Evolutionary conservation across 2,888 invertebrate genomes (phyloP).

Genomic region (Xanthorhoe designata): DNA sequence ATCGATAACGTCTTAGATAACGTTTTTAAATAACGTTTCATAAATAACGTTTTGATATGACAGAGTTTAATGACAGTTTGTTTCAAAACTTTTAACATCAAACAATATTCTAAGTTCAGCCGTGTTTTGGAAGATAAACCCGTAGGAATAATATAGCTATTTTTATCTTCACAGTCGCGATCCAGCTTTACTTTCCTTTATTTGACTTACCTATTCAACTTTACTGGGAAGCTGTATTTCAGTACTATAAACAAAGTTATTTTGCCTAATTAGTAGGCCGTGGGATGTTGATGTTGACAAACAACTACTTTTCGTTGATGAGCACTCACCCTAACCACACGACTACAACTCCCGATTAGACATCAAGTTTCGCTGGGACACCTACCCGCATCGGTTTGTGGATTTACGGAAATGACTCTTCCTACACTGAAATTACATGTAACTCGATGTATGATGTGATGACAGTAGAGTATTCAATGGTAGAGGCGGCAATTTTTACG

Average conservation of each 20-base stretch:
- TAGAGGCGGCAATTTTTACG: too few species aligned
- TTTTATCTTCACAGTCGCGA: background rate
- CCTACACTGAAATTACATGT: background rate
- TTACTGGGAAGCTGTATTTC: background rate
- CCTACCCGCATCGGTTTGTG: background rate
- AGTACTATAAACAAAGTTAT: background rate
- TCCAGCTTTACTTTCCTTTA: background rate
- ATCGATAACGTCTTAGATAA: too few species aligned
- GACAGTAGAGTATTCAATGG: too few species aligned
- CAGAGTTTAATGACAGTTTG: too few species aligned
- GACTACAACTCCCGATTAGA: conserved; percentile 1
- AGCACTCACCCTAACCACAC: background rate
- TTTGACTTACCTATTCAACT: background rate
- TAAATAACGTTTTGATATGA: too few species aligned
- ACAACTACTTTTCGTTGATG: background rate
- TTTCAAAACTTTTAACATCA: too few species aligned
- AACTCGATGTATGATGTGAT: background rate
- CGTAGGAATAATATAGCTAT: too few species aligned
- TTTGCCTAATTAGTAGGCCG: background rate
- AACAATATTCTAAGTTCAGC: too few species aligned
- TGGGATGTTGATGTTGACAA: background rate
- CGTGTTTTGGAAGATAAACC: too few species aligned
- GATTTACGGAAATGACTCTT: background rate
- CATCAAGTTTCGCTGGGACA: conserved; percentile 1
- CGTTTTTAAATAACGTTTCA: too few species aligned